Percentiles rank a stretch among this genome's conserved stretches.
phyloP scores from a whole-genome alignment of 1,140 invertebrate species.

The Aethina tumida region DNA sequence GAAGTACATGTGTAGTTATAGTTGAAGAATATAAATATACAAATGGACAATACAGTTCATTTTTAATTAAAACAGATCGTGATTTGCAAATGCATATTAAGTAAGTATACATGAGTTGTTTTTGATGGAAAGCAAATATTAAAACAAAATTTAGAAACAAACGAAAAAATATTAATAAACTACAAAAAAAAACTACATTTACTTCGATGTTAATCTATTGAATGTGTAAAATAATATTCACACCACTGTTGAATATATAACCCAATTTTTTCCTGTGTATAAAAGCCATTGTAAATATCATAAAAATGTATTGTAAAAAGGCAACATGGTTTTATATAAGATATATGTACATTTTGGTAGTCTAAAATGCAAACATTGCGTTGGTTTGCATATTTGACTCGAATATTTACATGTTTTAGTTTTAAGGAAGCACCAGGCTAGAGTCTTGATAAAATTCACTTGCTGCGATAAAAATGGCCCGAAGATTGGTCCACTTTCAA shows the following conservation, averaged over 20 bases:
- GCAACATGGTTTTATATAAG: conserved; percentile 21
- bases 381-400: conserved; percentile 8
- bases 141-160: conserved; percentile 6
- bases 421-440: conserved; percentile 20
- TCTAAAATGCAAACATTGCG: too few species aligned
- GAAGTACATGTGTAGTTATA: conserved; percentile 16
- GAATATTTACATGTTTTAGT: conserved; percentile 11
- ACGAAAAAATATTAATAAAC: conserved; percentile 4
- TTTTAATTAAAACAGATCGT: conserved; percentile 3
- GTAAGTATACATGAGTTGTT: too few species aligned
- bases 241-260: conserved; percentile 2
- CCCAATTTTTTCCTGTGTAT: conserved; percentile 7
- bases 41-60: conserved; percentile 9
- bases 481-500: conserved; percentile 6
- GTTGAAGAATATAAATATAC: conserved; percentile 15
- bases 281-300: conserved; percentile 16
- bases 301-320: conserved; percentile 19
- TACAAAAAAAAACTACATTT: neutral
- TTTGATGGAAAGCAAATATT: conserved; percentile 6
- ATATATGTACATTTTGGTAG: conserved; percentile 13
- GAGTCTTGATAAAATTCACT: conserved; percentile 8
- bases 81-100: neutral
- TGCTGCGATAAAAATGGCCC: conserved; percentile 8
- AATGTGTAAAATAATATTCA: conserved; percentile 5
- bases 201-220: neutral